Percentiles rank a stretch among this genome's conserved stretches.
phyloP scores from a whole-genome alignment of 2,797 vertebrate species.

The Pseudopleuronectes americanus region DNA sequence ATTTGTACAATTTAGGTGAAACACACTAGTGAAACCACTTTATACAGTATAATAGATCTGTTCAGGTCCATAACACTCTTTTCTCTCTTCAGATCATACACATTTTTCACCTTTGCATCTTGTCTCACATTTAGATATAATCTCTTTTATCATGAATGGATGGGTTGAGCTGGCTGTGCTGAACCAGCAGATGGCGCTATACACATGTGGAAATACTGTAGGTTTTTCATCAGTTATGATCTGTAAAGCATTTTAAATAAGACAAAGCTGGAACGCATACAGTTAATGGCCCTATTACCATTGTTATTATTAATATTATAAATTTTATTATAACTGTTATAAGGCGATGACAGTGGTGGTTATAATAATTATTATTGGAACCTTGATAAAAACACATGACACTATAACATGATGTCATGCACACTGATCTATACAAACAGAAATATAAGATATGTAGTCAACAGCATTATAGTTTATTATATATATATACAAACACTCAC shows the following conservation, averaged over 20 bases:
- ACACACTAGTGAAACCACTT: too few relatives aligned
- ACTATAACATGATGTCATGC: background rate
- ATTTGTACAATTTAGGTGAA: too few relatives aligned
- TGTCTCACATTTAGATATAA: too few relatives aligned
- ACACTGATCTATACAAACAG: background rate
- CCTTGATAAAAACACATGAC: too few relatives aligned
- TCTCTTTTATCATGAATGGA: background rate
- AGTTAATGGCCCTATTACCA: background rate
- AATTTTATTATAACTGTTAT: background rate
- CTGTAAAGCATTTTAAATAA: background rate
- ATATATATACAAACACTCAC: too few relatives aligned
- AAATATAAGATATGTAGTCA: background rate
- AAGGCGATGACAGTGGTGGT: background rate
- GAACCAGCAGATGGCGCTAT: conserved; percentile 60
- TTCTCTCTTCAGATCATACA: too few relatives aligned
- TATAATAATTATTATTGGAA: background rate
- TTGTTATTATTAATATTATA: background rate
- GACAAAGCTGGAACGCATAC: too few relatives aligned
- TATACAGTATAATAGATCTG: too few relatives aligned
- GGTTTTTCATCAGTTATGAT: background rate
- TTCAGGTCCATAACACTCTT: too few relatives aligned
- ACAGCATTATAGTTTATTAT: too few relatives aligned
- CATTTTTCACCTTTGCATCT: too few relatives aligned
- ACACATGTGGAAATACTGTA: conserved; percentile 5
- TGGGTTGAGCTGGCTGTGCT: background rate